Evolutionary conservation across 2,888 invertebrate species (phyloP).

Genomic region (Opisthograptis luteolata): DNA sequence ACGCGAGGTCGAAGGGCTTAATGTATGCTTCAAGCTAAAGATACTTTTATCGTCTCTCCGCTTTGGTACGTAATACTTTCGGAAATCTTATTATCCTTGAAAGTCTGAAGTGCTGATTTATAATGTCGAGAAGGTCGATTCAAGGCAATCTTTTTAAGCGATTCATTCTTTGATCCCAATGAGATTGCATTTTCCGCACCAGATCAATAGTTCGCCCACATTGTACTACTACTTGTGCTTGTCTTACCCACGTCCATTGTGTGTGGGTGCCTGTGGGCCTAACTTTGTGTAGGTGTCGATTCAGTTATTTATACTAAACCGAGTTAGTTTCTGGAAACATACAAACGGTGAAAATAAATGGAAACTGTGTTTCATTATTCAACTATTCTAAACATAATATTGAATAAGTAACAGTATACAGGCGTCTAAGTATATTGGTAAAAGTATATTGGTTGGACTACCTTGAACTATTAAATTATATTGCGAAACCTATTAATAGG

Average conservation of each 20-base stretch:
- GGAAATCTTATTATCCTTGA: conserved; percentile 30
- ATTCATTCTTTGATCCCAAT: conserved; percentile 48
- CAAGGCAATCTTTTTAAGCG: conserved; percentile 42
- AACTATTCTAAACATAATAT: no score
- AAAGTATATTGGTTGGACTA: no score
- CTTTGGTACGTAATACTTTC: conserved; percentile 31
- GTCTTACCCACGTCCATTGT: background rate
- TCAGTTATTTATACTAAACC: background rate
- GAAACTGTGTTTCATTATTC: no score
- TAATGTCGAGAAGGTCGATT: conserved; percentile 41
- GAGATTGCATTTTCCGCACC: conserved; percentile 44
- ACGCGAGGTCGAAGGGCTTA: conserved; percentile 14
- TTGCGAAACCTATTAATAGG: no score
- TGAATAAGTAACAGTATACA: no score
- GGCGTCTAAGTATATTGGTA: no score
- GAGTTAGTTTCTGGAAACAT: no score
- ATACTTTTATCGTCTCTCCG: conserved; percentile 27
- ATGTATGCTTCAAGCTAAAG: conserved; percentile 24
- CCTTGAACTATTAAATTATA: no score
- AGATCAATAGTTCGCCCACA: conserved; percentile 47
- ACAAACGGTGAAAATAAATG: no score
- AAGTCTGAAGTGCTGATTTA: conserved; percentile 40
- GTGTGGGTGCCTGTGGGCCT: background rate
- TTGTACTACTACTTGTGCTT: conserved; percentile 14
- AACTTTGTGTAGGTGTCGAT: background rate